Evolutionary conservation across 1,140 invertebrate species (phyloP).

Genomic region (Mylabris phalerata): DNA sequence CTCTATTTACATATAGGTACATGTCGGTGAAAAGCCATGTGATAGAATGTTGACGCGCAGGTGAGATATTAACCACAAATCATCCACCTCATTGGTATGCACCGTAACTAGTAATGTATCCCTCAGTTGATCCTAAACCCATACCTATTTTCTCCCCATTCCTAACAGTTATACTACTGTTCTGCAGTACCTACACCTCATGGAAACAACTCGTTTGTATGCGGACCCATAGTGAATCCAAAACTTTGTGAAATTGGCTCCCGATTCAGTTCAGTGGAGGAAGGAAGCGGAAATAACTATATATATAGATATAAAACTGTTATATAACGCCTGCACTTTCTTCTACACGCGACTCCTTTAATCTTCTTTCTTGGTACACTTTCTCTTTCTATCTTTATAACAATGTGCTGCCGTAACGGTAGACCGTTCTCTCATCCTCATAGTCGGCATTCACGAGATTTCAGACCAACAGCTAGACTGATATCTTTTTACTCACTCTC

Average conservation of each 20-base stretch:
- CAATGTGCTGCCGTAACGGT: slow-evolving; percentile 23
- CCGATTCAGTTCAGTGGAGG: slow-evolving; percentile 45
- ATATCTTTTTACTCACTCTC: slow-evolving; percentile 3
- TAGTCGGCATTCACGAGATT: too few species aligned
- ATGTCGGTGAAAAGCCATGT: neutral
- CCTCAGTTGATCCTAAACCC: neutral
- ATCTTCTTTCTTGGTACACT: slow-evolving; percentile 55
- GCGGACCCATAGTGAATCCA: slow-evolving; percentile 40
- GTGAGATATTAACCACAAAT: neutral
- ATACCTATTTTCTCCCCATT: neutral
- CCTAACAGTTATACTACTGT: slow-evolving; percentile 11
- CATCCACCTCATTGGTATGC: slow-evolving; percentile 3
- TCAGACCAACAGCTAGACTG: neutral
- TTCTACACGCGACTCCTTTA: slow-evolving; percentile 38
- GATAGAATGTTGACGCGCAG: neutral
- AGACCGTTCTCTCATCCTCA: neutral
- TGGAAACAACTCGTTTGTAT: slow-evolving; percentile 42
- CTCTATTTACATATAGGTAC: neutral
- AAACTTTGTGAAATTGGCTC: slow-evolving; percentile 47
- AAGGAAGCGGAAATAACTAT: slow-evolving; percentile 37
- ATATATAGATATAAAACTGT: neutral
- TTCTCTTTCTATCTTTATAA: slow-evolving; percentile 54
- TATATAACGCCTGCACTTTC: slow-evolving; percentile 19
- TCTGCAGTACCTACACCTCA: slow-evolving; percentile 8
- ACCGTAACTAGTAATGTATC: slow-evolving; percentile 7